Evolutionary conservation across 1,140 invertebrate genomes (phyloP).

Genomic region (Samia ricini): DNA sequence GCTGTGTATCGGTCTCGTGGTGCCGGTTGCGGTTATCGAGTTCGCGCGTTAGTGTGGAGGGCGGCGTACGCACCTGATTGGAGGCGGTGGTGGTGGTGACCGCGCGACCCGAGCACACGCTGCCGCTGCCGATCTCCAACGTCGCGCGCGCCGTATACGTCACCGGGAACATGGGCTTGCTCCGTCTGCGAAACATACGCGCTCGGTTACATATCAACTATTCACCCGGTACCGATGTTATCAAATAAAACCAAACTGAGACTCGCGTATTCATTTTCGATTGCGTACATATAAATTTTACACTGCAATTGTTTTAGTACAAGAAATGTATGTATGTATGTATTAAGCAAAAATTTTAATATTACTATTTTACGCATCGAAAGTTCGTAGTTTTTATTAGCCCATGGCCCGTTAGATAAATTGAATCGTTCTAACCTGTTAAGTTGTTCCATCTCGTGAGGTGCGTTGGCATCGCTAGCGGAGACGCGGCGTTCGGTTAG

Average conservation of each 20-base stretch:
- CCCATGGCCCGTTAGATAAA: neutral
- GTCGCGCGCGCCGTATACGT: conserved; percentile 79
- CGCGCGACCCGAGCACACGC: conserved; percentile 69
- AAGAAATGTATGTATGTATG: too few relatives aligned
- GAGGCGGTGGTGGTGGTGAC: conserved; percentile 72
- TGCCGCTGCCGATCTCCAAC: conserved; percentile 73
- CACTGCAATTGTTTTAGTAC: too few relatives aligned
- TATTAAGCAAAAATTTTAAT: neutral
- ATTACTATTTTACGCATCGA: neutral
- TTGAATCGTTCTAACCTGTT: conserved; percentile 37
- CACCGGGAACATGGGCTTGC: conserved; percentile 66
- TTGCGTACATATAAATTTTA: too few relatives aligned
- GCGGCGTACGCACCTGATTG: conserved; percentile 68
- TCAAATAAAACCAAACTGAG: neutral
- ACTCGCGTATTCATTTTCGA: neutral
- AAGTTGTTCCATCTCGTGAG: conserved; percentile 42
- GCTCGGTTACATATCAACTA: conserved; percentile 9
- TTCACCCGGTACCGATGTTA: neutral
- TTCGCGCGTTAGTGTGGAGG: conserved; percentile 10
- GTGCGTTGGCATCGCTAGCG: conserved; percentile 58
- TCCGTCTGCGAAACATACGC: conserved; percentile 50
- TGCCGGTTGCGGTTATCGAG: conserved; percentile 6
- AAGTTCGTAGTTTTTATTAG: neutral
- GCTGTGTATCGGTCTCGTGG: conserved; percentile 10
- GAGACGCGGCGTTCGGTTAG: conserved; percentile 66